These are phyloP conservation scores for Scophthalmus maximus DNA, from an alignment of 2,113 vertebrate genomes.

Conservation along the genomic window DNA sequence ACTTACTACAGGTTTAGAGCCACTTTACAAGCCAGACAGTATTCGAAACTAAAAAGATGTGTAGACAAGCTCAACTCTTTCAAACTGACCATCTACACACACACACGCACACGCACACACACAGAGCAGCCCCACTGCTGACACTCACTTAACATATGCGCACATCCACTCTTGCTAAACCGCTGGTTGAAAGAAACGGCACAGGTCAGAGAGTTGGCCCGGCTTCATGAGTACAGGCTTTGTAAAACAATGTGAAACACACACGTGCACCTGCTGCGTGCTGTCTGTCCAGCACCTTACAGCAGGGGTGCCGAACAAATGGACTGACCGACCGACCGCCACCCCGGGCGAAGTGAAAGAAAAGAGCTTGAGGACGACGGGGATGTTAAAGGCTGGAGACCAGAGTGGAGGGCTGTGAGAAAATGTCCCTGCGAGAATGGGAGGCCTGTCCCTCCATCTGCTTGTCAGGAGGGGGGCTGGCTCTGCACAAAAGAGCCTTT, in stretches of 20 bases:
- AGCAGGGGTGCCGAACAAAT: conserved; percentile 33
- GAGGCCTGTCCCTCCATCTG: conserved; percentile 68
- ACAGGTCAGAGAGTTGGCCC: conserved; percentile 47
- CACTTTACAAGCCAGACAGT: neutral
- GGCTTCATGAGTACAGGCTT: conserved; percentile 12
- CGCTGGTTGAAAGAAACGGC: conserved; percentile 36
- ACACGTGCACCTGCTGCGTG: conserved; percentile 44
- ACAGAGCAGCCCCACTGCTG: conserved; percentile 13
- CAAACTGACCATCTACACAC: conserved; percentile 47
- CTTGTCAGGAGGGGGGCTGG: conserved; percentile 62
- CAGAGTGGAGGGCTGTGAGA: conserved; percentile 74
- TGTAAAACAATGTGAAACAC: conserved; percentile 43
- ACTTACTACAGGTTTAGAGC: neutral
- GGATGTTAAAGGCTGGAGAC: conserved; percentile 43
- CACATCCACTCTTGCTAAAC: conserved; percentile 35
- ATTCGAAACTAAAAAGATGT: neutral
- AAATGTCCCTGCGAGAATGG: conserved; percentile 69
- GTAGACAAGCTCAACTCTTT: conserved; percentile 6
- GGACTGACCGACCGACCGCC: conserved; percentile 24
- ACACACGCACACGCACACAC: neutral
- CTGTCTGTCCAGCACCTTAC: conserved; percentile 44
- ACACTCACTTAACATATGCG: conserved; percentile 21
- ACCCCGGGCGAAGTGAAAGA: conserved; percentile 28
- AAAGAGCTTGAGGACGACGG: conserved; percentile 6
- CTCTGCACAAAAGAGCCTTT: conserved; percentile 75